Evolutionary conservation across 2,113 vertebrate genomes (phyloP), one percentile per base, ranked within the genome.

Genomic region (Elephas maximus): DNA sequence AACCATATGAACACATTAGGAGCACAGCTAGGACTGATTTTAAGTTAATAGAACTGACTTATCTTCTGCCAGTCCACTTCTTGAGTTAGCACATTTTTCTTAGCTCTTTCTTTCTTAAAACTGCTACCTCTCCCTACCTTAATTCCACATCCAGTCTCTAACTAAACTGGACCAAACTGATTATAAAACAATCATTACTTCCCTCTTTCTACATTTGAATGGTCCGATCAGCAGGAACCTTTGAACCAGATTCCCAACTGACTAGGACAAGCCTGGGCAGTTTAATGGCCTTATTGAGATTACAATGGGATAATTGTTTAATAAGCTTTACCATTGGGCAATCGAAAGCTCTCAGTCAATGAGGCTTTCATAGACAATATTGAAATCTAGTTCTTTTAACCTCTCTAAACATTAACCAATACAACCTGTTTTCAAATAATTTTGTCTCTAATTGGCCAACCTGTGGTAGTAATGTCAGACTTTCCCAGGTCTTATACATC

Each of bases 301-400:
- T 45, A 87, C 93, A 96, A 48, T 63, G 65, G 41, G 15, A 80
- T 88, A 83, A 80, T 67, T 91, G 83, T 94, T 88, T 91, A 76
- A 63, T 45, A 77, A 94, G 79, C 33, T 37, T 95, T 87, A 69
- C 37, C 30, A 62, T 33, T 41, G 26, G 41, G 79, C n/a, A 94
- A 69, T 79, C 81, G 67, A 73, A 88, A 89, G n/a, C 57, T 78
- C 78, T 89, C 97, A 73, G 15, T 95, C 74, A 93, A 37, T 30
- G 67, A 93, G 15, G 12, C 26, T 94, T 96, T 87, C 28, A 86
- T 17, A 81, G 80, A 80, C n/a, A 71, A 51, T 41, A 86, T 81
- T 92, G 24, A 90, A 96, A 96, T 80, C 33, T 65, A 85, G 73
- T 73, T 96, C 73, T 88, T 53, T 95, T 85, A 94, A 95, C 90